Evolutionary conservation across 2,113 vertebrate species (phyloP).

Genomic region (Seriola quinqueradiata): DNA sequence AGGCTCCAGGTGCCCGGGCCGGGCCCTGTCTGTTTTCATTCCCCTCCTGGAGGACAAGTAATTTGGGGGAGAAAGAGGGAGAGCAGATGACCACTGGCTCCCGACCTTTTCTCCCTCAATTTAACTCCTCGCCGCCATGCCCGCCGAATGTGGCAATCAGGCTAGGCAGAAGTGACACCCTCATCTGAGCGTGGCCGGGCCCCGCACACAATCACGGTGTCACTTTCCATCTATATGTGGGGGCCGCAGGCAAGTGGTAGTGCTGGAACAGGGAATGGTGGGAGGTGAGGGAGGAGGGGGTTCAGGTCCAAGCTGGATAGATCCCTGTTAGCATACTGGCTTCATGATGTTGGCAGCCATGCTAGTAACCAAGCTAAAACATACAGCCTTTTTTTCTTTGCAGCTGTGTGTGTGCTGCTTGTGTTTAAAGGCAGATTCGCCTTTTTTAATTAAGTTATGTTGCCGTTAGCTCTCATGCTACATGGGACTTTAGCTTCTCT

Average conservation of each 20-base stretch:
- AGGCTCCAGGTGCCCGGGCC: constrained; percentile 71
- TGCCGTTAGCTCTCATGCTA: constrained; percentile 25
- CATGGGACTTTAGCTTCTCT: constrained; percentile 24
- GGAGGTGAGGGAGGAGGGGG: constrained; percentile 22
- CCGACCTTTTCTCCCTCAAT: constrained; percentile 92
- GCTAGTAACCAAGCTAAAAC: constrained; percentile 5
- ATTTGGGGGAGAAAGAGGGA: constrained; percentile 82
- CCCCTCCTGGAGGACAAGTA: constrained; percentile 81
- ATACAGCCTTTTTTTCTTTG: neutral
- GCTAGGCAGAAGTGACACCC: constrained; percentile 85
- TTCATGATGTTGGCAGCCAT: constrained; percentile 34
- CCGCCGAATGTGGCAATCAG: constrained; percentile 85
- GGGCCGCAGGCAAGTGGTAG: constrained; percentile 49
- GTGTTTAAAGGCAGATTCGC: neutral
- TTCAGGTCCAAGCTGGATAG: constrained; percentile 17
- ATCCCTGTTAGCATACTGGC: constrained; percentile 61
- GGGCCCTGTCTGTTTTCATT: constrained; percentile 86
- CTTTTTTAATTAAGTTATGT: neutral
- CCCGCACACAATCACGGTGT: constrained; percentile 80
- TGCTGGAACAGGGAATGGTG: constrained; percentile 24
- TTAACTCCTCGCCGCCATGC: constrained; percentile 78
- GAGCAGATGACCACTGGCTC: constrained; percentile 85
- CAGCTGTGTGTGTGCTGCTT: neutral
- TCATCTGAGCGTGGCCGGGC: constrained; percentile 81
- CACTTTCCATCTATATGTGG: constrained; percentile 81